Evolutionary conservation across 1,140 invertebrate species (phyloP).

Genomic region (Melanaphis sacchari): DNA sequence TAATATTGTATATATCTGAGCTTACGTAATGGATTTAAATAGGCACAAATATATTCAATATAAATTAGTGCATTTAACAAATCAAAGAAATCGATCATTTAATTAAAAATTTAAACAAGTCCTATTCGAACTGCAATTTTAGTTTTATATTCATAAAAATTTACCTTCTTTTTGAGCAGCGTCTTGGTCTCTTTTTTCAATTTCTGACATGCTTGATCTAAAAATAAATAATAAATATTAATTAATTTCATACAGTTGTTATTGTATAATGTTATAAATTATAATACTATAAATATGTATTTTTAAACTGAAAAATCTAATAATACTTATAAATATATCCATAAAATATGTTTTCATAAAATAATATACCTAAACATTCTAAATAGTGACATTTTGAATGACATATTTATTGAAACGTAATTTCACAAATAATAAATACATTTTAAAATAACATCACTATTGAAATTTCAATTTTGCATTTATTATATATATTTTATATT

Average conservation of each 20-base stretch:
- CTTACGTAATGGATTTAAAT: not conserved
- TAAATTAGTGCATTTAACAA: not conserved
- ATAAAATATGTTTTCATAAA: not conserved
- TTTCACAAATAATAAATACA: not conserved
- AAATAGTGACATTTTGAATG: too few relatives aligned
- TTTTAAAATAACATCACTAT: not conserved
- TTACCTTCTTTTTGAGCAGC: constrained; percentile 56
- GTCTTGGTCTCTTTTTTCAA: constrained; percentile 51
- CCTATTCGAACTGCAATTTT: not conserved
- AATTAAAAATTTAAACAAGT: constrained; percentile 14
- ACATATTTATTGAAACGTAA: too few relatives aligned
- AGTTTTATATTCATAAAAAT: not conserved
- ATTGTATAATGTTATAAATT: too few relatives aligned
- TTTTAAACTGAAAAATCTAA: not conserved
- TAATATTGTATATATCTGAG: too few relatives aligned
- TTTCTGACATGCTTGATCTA: constrained; percentile 60
- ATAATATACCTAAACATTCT: too few relatives aligned
- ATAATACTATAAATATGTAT: not conserved
- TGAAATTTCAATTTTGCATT: too few relatives aligned
- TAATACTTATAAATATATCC: not conserved
- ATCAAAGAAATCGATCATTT: not conserved
- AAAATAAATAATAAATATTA: constrained; percentile 42
- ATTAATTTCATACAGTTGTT: not conserved
- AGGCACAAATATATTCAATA: not conserved
- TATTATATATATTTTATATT: not conserved